phyloP scores from a whole-genome alignment of 1,140 invertebrate genomes.

The Solenopsis fugax region DNA sequence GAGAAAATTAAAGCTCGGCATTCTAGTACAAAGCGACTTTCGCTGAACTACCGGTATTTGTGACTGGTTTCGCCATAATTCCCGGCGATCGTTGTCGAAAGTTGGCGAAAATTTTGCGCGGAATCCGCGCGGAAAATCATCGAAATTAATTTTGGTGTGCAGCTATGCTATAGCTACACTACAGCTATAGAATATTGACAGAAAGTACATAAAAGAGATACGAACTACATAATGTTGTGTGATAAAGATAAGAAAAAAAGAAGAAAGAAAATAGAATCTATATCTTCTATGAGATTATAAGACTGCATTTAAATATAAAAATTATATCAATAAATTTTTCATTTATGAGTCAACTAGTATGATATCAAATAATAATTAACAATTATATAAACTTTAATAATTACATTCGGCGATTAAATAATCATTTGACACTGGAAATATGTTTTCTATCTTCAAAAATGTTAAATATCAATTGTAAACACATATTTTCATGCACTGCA shows the following conservation, averaged over 20 bases:
- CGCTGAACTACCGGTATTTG: slow-evolving; percentile 39
- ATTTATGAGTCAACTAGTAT: not conserved
- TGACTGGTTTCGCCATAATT: slow-evolving; percentile 13
- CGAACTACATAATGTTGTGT: not conserved
- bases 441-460: not conserved
- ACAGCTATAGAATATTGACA: not conserved
- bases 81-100: not conserved
- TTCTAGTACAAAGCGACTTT: slow-evolving; percentile 54
- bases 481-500: not conserved
- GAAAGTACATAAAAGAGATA: not conserved
- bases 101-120: slow-evolving; percentile 28
- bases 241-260: not conserved
- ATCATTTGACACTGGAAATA: not conserved
- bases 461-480: not conserved
- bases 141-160: not conserved
- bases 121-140: not conserved
- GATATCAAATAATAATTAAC: not conserved
- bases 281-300: no score
- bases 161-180: not conserved
- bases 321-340: slow-evolving; percentile 21
- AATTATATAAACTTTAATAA: not conserved
- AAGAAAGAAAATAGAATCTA: no score
- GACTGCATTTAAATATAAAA: not conserved
- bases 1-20: slow-evolving; percentile 58
- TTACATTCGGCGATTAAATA: not conserved